Conservation (phyloP, 2,113 vertebrate species). For the Centropristis striata region DNA sequence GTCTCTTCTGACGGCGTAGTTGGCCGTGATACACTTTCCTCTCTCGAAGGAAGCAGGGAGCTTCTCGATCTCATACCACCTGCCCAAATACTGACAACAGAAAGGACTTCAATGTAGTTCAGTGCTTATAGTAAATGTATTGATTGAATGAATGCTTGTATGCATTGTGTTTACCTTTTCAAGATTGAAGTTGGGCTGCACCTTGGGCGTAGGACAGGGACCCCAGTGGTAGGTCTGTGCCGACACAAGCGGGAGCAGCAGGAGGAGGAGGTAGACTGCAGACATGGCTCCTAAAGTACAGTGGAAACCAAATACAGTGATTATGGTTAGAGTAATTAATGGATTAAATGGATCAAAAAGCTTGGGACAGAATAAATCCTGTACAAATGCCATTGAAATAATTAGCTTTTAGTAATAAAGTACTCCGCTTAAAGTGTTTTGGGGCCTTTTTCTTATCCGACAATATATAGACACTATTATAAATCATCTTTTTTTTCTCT, state of each 20-base stretch:
- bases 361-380: too few relatives aligned
- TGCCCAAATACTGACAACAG: constrained; percentile 80
- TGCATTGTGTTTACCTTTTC: constrained; percentile 54
- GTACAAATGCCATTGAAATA: too few relatives aligned
- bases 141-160: rapidly evolving
- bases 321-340: too few relatives aligned
- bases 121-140: rapidly evolving
- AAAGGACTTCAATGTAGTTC: neutral
- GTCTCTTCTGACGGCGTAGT: constrained; percentile 73
- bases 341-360: too few relatives aligned
- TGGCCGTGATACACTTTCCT: constrained; percentile 84
- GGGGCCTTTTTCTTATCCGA: too few relatives aligned
- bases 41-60: constrained; percentile 76
- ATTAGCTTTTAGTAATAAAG: too few relatives aligned
- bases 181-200: constrained; percentile 89
- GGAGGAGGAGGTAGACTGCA: constrained; percentile 38
- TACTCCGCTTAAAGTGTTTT: too few relatives aligned
- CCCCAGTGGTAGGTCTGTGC: constrained; percentile 89
- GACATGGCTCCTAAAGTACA: constrained; percentile 46
- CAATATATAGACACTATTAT: too few relatives aligned
- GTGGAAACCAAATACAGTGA: too few relatives aligned
- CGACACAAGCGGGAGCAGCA: constrained; percentile 73
- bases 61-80: constrained; percentile 86
- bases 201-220: constrained; percentile 86
- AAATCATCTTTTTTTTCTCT: too few relatives aligned